Conservation (phyloP, 2,888 invertebrate genomes). For the Amphimallon solstitiale region DNA sequence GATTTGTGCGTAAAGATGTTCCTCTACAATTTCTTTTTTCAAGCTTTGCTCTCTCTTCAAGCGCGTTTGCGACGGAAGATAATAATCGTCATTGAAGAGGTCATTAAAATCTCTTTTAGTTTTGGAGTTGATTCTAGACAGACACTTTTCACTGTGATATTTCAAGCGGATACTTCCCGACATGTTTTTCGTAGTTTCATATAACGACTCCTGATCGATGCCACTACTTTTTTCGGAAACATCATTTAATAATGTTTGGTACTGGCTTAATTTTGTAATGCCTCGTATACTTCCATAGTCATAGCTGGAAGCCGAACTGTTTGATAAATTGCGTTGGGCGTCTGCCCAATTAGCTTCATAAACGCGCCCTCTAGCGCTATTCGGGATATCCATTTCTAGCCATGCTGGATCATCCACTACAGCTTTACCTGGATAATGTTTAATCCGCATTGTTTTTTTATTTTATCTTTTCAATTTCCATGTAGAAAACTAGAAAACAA, state of each 20-base stretch:
- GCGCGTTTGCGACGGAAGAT: conserved; percentile 51
- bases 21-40: conserved; percentile 35
- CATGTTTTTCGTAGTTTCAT: conserved; percentile 19
- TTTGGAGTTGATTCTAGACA: conserved; percentile 58
- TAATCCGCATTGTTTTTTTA: conserved; percentile 75
- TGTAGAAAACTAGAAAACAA: conserved; percentile 9
- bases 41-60: conserved; percentile 43
- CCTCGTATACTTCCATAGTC: conserved; percentile 28
- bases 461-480: neutral
- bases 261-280: conserved; percentile 46
- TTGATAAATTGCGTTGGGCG: conserved; percentile 69
- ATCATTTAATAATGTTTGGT: conserved; percentile 57
- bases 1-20: conserved; percentile 33
- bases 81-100: conserved; percentile 49
- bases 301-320: conserved; percentile 55
- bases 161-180: conserved; percentile 55
- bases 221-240: conserved; percentile 29
- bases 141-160: conserved; percentile 60
- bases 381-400: conserved; percentile 75
- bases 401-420: conserved; percentile 71
- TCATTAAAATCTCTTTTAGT: conserved; percentile 49
- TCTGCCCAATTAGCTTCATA: conserved; percentile 90
- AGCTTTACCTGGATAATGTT: conserved; percentile 85
- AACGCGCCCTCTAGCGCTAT: conserved; percentile 74
- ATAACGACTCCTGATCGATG: conserved; percentile 28